Base-by-base conservation (phyloP, 2,797 vertebrate genomes). In the Pseudochaenichthys georgianus region DNA sequence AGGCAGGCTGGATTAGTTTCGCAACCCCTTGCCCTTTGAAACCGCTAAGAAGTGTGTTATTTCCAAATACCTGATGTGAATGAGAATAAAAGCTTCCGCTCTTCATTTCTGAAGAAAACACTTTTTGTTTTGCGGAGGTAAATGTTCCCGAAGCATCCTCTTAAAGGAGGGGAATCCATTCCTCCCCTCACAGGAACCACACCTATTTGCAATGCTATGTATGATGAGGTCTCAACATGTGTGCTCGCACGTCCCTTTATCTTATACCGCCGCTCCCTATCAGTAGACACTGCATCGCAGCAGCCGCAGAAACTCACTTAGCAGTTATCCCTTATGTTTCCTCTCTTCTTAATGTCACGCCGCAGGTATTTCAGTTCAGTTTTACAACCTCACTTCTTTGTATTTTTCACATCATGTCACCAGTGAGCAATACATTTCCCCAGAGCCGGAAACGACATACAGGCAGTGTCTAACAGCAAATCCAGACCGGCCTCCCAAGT, bases 391-490 rank as follows among this genome's bases (percentile, higher is more conserved):
- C 8, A 12, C 52, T 57, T 70, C 76, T 88, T 92, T 91, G 57
- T 84, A 82, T 88, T 92, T 89, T 80, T 88, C 69, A 83, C 66
- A 88, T 89, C 81, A 77, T 83, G 80, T 90, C 80, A 91, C 73
- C 54, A 77, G 77, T 64, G 69, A 78, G 85, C 76, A 90, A 88
- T 92, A 91, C 85, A 88, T 89, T 90, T 88, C 87, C 80, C 84
- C 85, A 82, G 89, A 88, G 85, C 86, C 89, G 90, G 93, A 95
- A 94, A 92, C 64, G 72, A 78, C 86, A 92, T 70, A 89, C 88
- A 87, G 87, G 82, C 86, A 88, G 81, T 11, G 70, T 81, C 87
- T 95, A 91, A 94, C 88, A 86, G 87, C 86, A 93, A 92, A 95
- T 93, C 92, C 94, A 94, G 94, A 94, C 90, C 34, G 64, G 84